Base-by-base conservation (phyloP, 2,888 invertebrate species). In the Pogonocherus hispidulus region DNA sequence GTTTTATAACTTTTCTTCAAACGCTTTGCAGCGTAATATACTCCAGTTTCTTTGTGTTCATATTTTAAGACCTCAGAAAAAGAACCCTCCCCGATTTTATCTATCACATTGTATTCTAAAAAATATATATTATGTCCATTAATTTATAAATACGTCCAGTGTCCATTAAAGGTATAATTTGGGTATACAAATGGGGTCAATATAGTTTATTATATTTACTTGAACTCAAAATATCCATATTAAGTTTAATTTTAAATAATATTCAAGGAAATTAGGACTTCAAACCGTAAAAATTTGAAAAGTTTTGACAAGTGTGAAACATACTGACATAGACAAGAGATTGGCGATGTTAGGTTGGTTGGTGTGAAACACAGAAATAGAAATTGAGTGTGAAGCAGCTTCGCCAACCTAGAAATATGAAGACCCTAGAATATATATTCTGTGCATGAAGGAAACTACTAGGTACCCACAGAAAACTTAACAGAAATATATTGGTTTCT, bases 41-140 rank as follows among this genome's bases (percentile, higher is more conserved):
- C 79, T 60, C 89, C 89, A 68, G 88, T 88, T 73, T 84, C 82
- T 69, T 87, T 85, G 73, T 90, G 86, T 81, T 90, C 88, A 81
- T 91, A 90, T 87, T 90, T 91, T 70, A 91, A 82, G 23, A 92
- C 92, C 79, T 91, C 90, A 0, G 91, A 91, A 85, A 91, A 92
- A 22, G 91, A 90, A 11, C 91, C 92, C 83, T 91, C 91, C 19
- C 92, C 91, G 79, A 91, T 90, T 86, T 91, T 90, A 67, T 88
- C 86, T 67, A 91, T 80, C 72, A 91, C 86, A 81, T 87, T 87
- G 82, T 91, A 92, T 83, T 90, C 91, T 91, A 59, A 46, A 69
- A 69, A 47, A 27, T 5, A 27, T 27, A n/a, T 32, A 32, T 6
- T 11, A 32, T n/a, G n/a, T n/a, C n/a, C n/a, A n/a, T n/a, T n/a